phyloP scores from a whole-genome alignment of 2,113 vertebrate species.

The Nesoenas mayeri region DNA sequence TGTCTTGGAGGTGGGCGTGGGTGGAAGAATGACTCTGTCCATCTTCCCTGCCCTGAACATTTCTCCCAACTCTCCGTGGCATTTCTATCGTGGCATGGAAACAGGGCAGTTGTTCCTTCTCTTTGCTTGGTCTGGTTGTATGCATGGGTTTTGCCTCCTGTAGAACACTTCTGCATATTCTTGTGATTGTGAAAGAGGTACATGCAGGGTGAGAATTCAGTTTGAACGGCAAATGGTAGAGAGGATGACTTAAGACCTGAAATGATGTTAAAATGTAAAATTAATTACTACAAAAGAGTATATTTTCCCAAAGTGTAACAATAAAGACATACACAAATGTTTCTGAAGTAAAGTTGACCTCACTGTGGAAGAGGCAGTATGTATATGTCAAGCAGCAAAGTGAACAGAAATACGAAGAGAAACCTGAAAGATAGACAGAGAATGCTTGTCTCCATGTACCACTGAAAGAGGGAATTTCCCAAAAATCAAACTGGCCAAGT shows the following conservation, averaged over 20 bases:
- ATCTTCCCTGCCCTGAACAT: neutral
- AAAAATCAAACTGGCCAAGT: neutral
- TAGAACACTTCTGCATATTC: neutral
- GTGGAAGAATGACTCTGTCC: neutral
- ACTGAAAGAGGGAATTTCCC: neutral
- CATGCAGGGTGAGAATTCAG: neutral
- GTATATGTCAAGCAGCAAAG: neutral
- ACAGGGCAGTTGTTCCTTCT: neutral
- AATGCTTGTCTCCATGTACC: fast-evolving
- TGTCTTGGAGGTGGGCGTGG: neutral
- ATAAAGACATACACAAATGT: neutral
- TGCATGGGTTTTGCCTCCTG: neutral
- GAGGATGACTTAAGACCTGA: neutral
- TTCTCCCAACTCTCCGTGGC: neutral
- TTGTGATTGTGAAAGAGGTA: neutral
- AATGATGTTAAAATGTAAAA: neutral
- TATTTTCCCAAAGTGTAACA: neutral
- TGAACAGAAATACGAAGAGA: neutral
- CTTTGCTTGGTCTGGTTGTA: neutral
- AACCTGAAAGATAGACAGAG: neutral
- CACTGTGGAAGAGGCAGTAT: neutral
- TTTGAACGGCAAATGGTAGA: neutral
- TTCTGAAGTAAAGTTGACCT: neutral
- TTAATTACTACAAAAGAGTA: neutral
- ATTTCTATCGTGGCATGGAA: neutral